Conservation (phyloP, 2,888 invertebrate genomes). For the Petrolisthes cinctipes region DNA sequence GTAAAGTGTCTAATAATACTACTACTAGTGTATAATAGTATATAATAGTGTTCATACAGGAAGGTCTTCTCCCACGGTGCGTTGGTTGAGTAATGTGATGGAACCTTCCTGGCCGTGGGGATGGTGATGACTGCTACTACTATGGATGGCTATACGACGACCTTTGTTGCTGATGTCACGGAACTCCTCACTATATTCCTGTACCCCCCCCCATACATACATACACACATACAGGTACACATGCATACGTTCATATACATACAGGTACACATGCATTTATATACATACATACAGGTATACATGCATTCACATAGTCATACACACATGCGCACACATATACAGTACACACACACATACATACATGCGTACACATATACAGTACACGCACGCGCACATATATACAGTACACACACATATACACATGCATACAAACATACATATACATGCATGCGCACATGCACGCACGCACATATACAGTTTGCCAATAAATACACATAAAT, state of each 20-base stretch:
- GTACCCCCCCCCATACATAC: constrained; percentile 67
- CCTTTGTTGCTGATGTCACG: constrained; percentile 80
- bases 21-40: not conserved
- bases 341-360: not conserved
- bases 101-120: constrained; percentile 90
- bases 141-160: not conserved
- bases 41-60: constrained; percentile 78
- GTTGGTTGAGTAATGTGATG: constrained; percentile 94
- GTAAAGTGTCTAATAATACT: too few species aligned
- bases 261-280: not conserved
- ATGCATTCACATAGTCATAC: not conserved
- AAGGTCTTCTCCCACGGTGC: constrained; percentile 94
- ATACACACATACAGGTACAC: constrained; percentile 32
- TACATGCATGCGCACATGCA: not conserved
- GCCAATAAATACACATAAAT: not conserved
- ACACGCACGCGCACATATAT: not conserved
- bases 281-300: not conserved
- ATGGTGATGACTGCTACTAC: constrained; percentile 82
- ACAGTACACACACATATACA: not conserved
- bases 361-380: not conserved
- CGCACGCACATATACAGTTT: not conserved
- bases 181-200: constrained; percentile 98
- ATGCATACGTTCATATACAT: constrained; percentile 53
- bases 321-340: not conserved
- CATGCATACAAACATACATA: not conserved